These are phyloP conservation scores for Chaitophorus viminalis DNA, from an alignment of 2,888 invertebrate genomes.

Conservation along the genomic window DNA sequence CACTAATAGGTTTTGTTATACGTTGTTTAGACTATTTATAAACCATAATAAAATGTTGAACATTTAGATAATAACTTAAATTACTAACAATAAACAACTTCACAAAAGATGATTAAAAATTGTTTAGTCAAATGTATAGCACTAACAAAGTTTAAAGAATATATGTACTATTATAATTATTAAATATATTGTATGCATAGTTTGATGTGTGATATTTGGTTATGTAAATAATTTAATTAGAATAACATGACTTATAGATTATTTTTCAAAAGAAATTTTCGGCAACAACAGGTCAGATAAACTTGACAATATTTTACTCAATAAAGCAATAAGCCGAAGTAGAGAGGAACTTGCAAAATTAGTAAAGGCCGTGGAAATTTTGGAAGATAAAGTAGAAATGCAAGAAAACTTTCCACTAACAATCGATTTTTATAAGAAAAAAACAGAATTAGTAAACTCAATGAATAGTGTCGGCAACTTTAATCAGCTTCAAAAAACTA, in stretches of 20 bases:
- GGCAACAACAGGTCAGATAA: conserved; percentile 31
- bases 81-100: neutral
- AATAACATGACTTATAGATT: conserved; percentile 55
- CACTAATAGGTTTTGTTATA: conserved; percentile 54
- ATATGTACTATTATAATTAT: neutral
- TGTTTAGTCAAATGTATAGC: neutral
- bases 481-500: conserved; percentile 25
- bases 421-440: conserved; percentile 63
- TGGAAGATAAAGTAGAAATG: conserved; percentile 68
- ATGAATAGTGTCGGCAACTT: neutral
- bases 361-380: conserved; percentile 68
- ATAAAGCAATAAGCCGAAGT: conserved; percentile 54
- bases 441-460: conserved; percentile 7
- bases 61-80: conserved; percentile 9
- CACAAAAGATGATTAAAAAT: neutral
- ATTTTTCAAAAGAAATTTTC: conserved; percentile 47
- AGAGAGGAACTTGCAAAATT: conserved; percentile 66
- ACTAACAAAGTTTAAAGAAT: neutral
- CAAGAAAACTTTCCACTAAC: conserved; percentile 67
- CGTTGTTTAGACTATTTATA: conserved; percentile 35
- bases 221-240: conserved; percentile 45
- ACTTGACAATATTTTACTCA: conserved; percentile 15
- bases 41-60: neutral
- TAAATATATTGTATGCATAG: neutral
- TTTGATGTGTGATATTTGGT: conserved; percentile 14